A percentile compares a stretch with the other conserved stretches of the same genome.
phyloP scores from a whole-genome alignment of 1,140 invertebrate genomes.

The Bactericera cockerelli region DNA sequence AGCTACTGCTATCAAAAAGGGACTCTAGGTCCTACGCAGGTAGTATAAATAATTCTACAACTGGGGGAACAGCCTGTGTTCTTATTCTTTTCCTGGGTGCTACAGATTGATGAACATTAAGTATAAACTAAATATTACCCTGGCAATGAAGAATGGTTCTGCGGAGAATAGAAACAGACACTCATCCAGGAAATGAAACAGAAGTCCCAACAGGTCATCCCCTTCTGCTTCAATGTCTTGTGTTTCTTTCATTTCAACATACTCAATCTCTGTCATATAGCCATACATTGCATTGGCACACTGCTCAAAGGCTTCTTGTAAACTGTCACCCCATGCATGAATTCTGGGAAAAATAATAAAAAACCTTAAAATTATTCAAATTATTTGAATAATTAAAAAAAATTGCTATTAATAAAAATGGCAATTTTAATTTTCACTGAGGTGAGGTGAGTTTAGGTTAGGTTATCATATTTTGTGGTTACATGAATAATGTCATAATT shows the following conservation, averaged over 20 bases:
- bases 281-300: constrained; percentile 89
- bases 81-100: too few species aligned
- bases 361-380: constrained; percentile 3
- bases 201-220: constrained; percentile 70
- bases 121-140: too few species aligned
- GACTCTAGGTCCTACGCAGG: too few species aligned
- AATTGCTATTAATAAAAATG: neutral
- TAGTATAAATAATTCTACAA: too few species aligned
- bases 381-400: neutral
- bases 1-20: too few species aligned
- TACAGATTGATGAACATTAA: too few species aligned
- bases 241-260: constrained; percentile 62
- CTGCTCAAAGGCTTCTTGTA: constrained; percentile 89
- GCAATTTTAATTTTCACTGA: neutral
- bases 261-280: constrained; percentile 88
- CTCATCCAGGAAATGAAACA: constrained; percentile 92
- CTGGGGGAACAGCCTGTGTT: too few species aligned
- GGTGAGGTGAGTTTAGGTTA: too few species aligned
- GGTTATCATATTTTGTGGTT: too few species aligned
- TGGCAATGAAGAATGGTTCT: constrained; percentile 65
- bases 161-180: constrained; percentile 82
- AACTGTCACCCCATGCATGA: constrained; percentile 77
- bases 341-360: constrained; percentile 43
- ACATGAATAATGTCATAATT: too few species aligned
- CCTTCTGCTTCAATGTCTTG: constrained; percentile 70